Evolutionary conservation across 2,888 invertebrate genomes (phyloP).

Genomic region (Harmothoe impar): DNA sequence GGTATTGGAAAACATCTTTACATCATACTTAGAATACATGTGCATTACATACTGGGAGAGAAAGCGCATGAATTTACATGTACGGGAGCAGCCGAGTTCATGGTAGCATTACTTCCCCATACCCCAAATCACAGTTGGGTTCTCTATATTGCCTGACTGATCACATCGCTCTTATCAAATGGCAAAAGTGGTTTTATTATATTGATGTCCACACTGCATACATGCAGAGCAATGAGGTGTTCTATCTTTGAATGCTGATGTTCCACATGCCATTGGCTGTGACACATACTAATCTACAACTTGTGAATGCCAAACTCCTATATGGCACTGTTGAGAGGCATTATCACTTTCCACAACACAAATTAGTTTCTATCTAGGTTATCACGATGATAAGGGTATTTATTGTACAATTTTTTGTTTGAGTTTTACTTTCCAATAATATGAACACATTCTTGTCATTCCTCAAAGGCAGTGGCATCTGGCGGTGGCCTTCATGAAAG

Average conservation of each 20-base stretch:
- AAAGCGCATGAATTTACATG: not conserved
- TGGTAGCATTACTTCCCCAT: not conserved
- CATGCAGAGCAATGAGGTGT: no score
- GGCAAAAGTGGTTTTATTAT: no score
- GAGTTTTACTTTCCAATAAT: not conserved
- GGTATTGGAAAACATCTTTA: no score
- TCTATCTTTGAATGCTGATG: no score
- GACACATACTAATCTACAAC: not conserved
- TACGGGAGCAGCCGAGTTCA: not conserved
- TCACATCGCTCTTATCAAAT: no score
- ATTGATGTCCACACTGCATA: no score
- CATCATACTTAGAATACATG: no score
- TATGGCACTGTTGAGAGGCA: not conserved
- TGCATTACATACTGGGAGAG: no score
- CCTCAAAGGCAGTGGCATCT: not conserved
- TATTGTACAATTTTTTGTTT: no score
- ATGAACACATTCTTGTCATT: constrained; percentile 4
- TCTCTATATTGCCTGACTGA: not conserved
- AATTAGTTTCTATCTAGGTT: not conserved
- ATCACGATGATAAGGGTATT: no score
- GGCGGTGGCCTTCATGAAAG: not conserved
- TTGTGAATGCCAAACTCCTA: not conserved
- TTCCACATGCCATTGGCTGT: no score
- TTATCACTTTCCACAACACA: not conserved
- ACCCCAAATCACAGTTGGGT: not conserved